Evolutionary conservation across 2,113 vertebrate genomes (phyloP), one percentile per base, ranked within the genome.

Genomic region (Ceyx cyanopectus): DNA sequence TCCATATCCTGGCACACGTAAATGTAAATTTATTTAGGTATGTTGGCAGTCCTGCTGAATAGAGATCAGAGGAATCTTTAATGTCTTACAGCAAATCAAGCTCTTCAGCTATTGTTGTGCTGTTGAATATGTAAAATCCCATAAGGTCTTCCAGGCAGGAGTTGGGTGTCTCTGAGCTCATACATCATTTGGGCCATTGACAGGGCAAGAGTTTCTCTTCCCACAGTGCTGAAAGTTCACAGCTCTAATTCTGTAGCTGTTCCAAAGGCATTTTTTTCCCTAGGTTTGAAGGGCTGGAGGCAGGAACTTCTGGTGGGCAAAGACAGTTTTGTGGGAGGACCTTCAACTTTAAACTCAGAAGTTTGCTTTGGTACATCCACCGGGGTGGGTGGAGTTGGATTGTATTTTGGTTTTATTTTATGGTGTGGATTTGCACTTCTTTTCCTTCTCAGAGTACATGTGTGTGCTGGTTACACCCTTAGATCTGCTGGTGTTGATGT

Each of bases 51-150:
- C 72, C 79, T 73, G 77, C 78, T 92, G 81, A 93, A 91, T 83
- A 90, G 89, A 94, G 82, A 95, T 95, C 96, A 92, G 80, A 94
- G 61, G 76, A 94, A 91, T 95, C 83, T 92, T 67, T 86, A 85
- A 92, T 92, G 85, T 91, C 91, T 91, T 89, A 29, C 89, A 95
- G 94, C 89, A 83, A 92, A 92, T 40, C 57, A 68, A 58, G 45
- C 75, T 89, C 76, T 93, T 57, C 41, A 93, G 91, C 83, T 85
- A 87, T 37, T 75, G 70, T 37, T 81, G 57, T 90, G 48, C 85
- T 85, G 87, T 75, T 83, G 81, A 89, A 94, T 91, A 91, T 96
- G 89, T 61, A 75, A 89, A 95, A 72, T 85, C 27, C 13, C 46
- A 18, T 81, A 53, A 93, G 61, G 75, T 81, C 65, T 89, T 80